Conservation (phyloP, 2,888 invertebrate genomes). For the Linnaemya vulpina region DNA sequence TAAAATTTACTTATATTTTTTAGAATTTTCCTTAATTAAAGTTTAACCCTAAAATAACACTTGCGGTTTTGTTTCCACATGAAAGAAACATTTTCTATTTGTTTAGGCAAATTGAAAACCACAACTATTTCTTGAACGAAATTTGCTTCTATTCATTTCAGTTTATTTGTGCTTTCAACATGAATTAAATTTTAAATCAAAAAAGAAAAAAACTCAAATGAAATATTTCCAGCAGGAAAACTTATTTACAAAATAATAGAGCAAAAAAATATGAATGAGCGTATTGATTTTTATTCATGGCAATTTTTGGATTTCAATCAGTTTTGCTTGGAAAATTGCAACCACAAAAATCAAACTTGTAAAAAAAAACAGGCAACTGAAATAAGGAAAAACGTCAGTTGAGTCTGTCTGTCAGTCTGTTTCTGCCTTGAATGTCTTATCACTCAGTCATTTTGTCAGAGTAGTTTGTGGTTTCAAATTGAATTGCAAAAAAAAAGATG, state of each 20-base stretch:
- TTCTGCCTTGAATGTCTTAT: conserved; percentile 19
- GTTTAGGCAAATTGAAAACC: conserved; percentile 45
- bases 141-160: conserved; percentile 2
- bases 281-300: conserved; percentile 31
- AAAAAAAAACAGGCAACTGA: conserved; percentile 23
- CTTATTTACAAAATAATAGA: conserved; percentile 1
- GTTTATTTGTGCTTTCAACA: conserved; percentile 15
- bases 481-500: neutral
- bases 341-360: conserved; percentile 44
- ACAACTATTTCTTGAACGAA: conserved; percentile 49
- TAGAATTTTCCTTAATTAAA: neutral
- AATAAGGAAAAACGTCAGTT: conserved; percentile 4
- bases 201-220: neutral
- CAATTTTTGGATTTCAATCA: conserved; percentile 32
- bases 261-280: neutral
- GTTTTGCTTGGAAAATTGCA: conserved; percentile 36
- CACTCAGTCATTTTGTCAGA: conserved; percentile 36
- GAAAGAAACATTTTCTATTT: conserved; percentile 40
- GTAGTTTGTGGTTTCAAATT: conserved; percentile 34
- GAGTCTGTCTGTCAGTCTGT: neutral
- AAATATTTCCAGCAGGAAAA: neutral
- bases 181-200: conserved; percentile 19
- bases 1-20: neutral
- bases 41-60: neutral
- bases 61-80: conserved; percentile 56